A percentile compares a stretch with the other conserved stretches of the same genome.
Evolutionary conservation across 2,113 vertebrate genomes (phyloP).

Genomic region (Ursus arctos): DNA sequence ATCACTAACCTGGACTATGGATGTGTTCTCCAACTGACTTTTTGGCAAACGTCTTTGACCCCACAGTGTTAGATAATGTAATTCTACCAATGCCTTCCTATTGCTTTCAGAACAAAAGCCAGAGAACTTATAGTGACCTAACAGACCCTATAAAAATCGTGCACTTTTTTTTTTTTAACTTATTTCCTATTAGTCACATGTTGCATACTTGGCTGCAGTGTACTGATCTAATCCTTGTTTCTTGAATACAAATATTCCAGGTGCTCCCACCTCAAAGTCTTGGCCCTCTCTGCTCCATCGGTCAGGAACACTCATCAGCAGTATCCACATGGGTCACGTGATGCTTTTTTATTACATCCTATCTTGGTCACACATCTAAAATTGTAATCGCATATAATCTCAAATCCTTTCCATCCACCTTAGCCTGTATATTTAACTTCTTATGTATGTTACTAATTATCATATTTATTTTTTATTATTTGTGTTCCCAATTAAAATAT

Average conservation of each 20-base stretch:
- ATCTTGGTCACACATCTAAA: background rate
- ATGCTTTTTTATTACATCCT: background rate
- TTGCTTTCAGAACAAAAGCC: background rate
- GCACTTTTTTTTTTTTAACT: background rate
- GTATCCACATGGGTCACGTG: background rate
- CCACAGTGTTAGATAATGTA: background rate
- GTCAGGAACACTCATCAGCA: background rate
- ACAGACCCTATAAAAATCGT: background rate
- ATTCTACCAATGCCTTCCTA: background rate
- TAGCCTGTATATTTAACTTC: background rate
- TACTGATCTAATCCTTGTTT: background rate
- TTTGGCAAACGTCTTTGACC: background rate
- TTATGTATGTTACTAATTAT: background rate
- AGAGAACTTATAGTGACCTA: background rate
- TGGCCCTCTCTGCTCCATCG: background rate
- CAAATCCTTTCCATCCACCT: background rate
- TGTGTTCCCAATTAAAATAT: background rate
- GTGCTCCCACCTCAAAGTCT: background rate
- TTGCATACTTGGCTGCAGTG: background rate
- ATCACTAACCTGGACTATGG: background rate
- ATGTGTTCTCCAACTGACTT: background rate
- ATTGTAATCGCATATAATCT: fast-evolving
- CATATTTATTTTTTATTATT: background rate
- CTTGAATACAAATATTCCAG: background rate
- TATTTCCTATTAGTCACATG: background rate